Conservation (phyloP, 2,888 invertebrate genomes). For the Anorthoa munda region DNA sequence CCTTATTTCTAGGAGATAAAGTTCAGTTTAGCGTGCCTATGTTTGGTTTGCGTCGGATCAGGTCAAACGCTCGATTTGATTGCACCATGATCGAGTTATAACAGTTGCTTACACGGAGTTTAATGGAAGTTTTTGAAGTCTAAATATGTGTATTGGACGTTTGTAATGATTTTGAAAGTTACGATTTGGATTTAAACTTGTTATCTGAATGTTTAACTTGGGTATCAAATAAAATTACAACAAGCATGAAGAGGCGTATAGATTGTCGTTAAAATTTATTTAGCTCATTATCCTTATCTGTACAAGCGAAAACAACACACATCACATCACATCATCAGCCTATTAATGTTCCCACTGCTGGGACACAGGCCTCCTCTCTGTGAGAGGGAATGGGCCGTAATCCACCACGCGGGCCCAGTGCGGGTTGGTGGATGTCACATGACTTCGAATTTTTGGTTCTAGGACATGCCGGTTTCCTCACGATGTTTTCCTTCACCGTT, state of each 20-base stretch:
- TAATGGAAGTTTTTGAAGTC: slow-evolving; percentile 40
- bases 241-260: background rate
- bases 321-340: no score
- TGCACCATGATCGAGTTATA: slow-evolving; percentile 76
- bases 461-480: no score
- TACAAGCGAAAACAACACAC: no score
- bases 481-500: no score
- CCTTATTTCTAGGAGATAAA: slow-evolving; percentile 54
- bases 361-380: no score
- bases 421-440: no score
- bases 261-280: no score
- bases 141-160: slow-evolving; percentile 8
- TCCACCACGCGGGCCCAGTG: no score
- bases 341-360: no score
- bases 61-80: slow-evolving; percentile 77
- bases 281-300: no score
- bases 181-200: background rate
- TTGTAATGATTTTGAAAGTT: background rate
- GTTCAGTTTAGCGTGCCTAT: slow-evolving; percentile 49
- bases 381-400: no score
- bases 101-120: slow-evolving; percentile 67
- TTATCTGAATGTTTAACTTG: background rate
- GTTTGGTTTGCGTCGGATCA: slow-evolving; percentile 41
- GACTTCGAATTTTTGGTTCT: no score
- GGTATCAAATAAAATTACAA: background rate